Evolutionary conservation across 2,113 vertebrate genomes (phyloP).

Genomic region (Crotalus tigris): DNA sequence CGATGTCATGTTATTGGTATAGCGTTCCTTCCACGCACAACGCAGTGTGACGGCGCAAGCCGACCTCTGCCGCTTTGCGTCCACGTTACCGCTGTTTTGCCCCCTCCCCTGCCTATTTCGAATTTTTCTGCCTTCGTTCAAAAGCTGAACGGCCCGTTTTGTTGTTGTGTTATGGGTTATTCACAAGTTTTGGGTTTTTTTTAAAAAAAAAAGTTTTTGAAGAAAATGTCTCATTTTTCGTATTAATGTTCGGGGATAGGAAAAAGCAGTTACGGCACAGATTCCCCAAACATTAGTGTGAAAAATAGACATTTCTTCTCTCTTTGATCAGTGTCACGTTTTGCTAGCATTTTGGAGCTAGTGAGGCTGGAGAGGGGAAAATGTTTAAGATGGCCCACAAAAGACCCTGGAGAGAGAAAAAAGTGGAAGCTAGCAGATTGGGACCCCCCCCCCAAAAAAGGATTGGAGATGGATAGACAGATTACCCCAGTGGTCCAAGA

Average conservation of each 20-base stretch:
- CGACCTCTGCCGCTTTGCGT: background rate
- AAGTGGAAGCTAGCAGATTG: background rate
- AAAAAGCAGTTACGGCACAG: background rate
- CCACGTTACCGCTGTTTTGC: accelerated
- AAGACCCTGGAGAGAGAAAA: background rate
- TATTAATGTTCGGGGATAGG: background rate
- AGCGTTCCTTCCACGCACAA: background rate
- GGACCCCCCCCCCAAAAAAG: no score
- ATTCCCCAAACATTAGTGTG: background rate
- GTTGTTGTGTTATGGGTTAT: background rate
- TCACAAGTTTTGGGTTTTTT: background rate
- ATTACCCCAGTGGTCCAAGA: background rate
- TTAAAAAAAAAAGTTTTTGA: background rate
- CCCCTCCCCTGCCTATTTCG: background rate
- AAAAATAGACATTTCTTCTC: background rate
- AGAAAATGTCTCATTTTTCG: background rate
- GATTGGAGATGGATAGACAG: background rate
- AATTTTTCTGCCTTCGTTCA: no score
- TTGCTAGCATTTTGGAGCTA: background rate
- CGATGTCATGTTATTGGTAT: background rate
- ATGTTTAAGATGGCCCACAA: background rate
- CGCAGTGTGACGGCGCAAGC: background rate
- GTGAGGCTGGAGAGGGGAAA: background rate
- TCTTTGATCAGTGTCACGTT: no score
- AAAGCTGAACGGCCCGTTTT: background rate